These are phyloP conservation scores for Mellilla xanthometata DNA, from an alignment of 2,888 invertebrate species.

Conservation along the genomic window DNA sequence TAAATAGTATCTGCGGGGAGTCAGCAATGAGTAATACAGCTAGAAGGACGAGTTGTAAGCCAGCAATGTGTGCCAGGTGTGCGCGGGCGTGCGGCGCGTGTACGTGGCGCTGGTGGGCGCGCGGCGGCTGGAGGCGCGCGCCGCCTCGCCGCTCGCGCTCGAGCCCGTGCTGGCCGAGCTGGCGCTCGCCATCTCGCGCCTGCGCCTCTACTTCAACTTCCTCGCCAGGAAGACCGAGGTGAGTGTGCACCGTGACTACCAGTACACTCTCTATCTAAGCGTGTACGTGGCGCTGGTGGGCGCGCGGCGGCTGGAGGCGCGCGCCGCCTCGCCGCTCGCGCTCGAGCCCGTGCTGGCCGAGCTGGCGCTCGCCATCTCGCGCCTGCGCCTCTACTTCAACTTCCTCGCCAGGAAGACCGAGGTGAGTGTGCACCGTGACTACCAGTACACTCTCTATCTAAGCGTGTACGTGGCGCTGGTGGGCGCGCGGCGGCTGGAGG, in stretches of 20 bases:
- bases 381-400: slow-evolving; percentile 93
- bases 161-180: slow-evolving; percentile 95
- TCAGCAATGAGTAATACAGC: no score
- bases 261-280: no score
- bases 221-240: slow-evolving; percentile 89
- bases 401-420: slow-evolving; percentile 91
- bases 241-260: no score
- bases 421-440: slow-evolving; percentile 80
- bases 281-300: slow-evolving; percentile 34
- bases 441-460: no score
- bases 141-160: slow-evolving; percentile 58
- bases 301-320: slow-evolving; percentile 34
- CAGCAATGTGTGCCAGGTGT: slow-evolving; percentile 47
- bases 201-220: slow-evolving; percentile 96
- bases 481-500: slow-evolving; percentile 30
- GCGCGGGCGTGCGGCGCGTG: slow-evolving; percentile 49
- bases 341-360: slow-evolving; percentile 94
- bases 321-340: no score
- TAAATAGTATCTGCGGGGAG: no score
- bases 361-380: slow-evolving; percentile 94
- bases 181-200: slow-evolving; percentile 93
- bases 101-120: slow-evolving; percentile 39
- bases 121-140: slow-evolving; percentile 34
- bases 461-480: slow-evolving; percentile 35
- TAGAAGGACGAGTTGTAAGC: no score